These are phyloP conservation scores for Bucorvus abyssinicus DNA, from an alignment of 2,797 vertebrate genomes.

Conservation along the genomic window DNA sequence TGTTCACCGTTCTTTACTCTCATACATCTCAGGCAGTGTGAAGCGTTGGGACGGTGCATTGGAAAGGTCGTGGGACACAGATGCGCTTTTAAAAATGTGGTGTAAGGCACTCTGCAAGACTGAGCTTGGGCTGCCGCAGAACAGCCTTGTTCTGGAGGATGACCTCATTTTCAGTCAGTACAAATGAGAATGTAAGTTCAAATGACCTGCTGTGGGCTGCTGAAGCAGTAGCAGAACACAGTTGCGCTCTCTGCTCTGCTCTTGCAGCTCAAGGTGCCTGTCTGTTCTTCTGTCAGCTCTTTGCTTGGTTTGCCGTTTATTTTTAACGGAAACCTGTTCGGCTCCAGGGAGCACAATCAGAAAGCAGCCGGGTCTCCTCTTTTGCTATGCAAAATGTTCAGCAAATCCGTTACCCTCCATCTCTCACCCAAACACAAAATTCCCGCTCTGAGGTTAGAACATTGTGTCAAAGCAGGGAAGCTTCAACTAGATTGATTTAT, in stretches of 20 bases:
- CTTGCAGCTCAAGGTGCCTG: neutral
- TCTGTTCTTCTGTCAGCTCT: neutral
- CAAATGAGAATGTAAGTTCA: neutral
- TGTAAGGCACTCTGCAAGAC: neutral
- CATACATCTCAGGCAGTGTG: neutral
- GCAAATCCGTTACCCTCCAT: conserved; percentile 18
- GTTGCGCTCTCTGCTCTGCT: neutral
- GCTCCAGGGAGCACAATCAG: neutral
- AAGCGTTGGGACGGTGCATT: neutral
- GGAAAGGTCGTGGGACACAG: neutral
- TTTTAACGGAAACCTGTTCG: conserved; percentile 17
- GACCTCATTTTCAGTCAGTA: neutral
- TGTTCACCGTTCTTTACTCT: neutral
- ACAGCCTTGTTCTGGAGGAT: neutral
- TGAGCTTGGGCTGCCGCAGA: neutral
- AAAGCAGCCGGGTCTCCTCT: neutral
- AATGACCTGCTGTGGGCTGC: neutral
- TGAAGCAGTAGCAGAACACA: neutral
- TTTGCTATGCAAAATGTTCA: conserved; percentile 26
- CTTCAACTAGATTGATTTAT: neutral
- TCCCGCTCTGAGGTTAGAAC: neutral
- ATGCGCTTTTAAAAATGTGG: neutral
- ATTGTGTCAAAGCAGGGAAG: neutral
- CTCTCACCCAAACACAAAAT: neutral
- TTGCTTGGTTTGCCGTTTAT: neutral